Evolutionary conservation across 2,797 vertebrate species (phyloP), one percentile per base, ranked within the genome.

Genomic region (Siniperca scherzeri): DNA sequence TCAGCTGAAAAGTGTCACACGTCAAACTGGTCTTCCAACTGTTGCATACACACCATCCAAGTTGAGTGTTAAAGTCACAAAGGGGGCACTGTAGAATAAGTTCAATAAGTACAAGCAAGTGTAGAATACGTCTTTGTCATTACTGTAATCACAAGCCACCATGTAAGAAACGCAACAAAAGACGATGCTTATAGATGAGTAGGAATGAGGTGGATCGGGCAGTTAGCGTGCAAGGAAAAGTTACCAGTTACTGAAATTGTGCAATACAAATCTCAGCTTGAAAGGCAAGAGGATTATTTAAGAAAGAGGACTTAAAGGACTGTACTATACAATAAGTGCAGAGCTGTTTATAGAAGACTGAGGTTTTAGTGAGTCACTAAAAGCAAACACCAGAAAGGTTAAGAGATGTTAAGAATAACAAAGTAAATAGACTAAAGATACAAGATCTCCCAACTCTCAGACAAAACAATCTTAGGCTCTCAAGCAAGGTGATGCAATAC

Each of bases 361-460:
- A 71, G 56, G 64, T 74, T 90, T 84, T 61, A 85, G 71, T 73
- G 76, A 80, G 76, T 70, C 50, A 68, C 74, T 78, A 48, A 81
- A 86, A 81, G 82, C 80, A 91, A 86, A 90, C 85, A 83, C 1
- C 22, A 56, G 74, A 36, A 74, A 25, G 81, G 72, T 75, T 87
- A 52, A 70, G 74, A 74, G 74, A 82, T 60, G 87, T 89, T 59
- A 81, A 78, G 74, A 89, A 85, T 86, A 90, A 42, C 64, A 75
- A 75, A 87, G 89, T 81, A 87, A 92, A 87, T 77, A 88, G 52
- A 67, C n/a, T 66, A 53, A 71, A 75, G 44, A 78, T 57, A 77
- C 14, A 27, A 80, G 72, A 82, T 77, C 77, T 62, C 22, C 13
- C 46, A 21, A 70, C 61, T 72, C 48, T 57, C 40, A 57, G 42